Evolutionary conservation across 2,113 vertebrate genomes (phyloP), one percentile per base, ranked within the genome.

Genomic region (Dryoscopus gambensis): DNA sequence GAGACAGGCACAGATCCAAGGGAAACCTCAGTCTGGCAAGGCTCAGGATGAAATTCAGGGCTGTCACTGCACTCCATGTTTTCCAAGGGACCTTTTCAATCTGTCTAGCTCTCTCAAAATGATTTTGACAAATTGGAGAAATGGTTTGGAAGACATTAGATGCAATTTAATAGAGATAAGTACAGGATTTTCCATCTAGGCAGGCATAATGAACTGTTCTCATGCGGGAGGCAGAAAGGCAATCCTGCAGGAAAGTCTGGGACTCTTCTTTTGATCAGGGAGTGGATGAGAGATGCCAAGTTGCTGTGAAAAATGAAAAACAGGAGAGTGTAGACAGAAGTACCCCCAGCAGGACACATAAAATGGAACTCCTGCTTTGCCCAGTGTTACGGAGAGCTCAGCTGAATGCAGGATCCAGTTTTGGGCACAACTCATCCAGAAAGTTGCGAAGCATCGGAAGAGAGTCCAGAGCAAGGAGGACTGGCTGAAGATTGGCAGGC

Each of bases 91-190:
- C 87, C 47, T 73, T 33, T 69, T 64, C 85, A 78, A 73, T 74
- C 59, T 90, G 49, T 88, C 67, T 73, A 0, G 85, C 75, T 84
- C 55, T 70, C 57, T 93, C 68, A 85, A 86, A 97, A 74, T 42
- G 6, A 57, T 90, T 91, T 60, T 93, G 92, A 95, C 79, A 86
- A 95, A 76, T 90, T 92, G 88, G 63, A 93, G 88, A 93, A 96
- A 88, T 94, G 75, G 82, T 88, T 89, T 94, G 90, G 88, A 97
- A 96, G 88, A 90, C 94, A 92, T 88, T 88, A 78, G 92, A 88
- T 92, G 75, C 71, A 73, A 77, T 95, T 92, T 94, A 83, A 85
- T 90, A 85, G 82, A 89, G 63, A 44, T 77, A 94, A 91, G 82
- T 89, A 64, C 57, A 64, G 53, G 75, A 57, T 85, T 93, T 77